Evolutionary conservation across 2,113 vertebrate genomes (phyloP), one percentile per base, ranked within the genome.

Genomic region (Corythaixoides concolor): DNA sequence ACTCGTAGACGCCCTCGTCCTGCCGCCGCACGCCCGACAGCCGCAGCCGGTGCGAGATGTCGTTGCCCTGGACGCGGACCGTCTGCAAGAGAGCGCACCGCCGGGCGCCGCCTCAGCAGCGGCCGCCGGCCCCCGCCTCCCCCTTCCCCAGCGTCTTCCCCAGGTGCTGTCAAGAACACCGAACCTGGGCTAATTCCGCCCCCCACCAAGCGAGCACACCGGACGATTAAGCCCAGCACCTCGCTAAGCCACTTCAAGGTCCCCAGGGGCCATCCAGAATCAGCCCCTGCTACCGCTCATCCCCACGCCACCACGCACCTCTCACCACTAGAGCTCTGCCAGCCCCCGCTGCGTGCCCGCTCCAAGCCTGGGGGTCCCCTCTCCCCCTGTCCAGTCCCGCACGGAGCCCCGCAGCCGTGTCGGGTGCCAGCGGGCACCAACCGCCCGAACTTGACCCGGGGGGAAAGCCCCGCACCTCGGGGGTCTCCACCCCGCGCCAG

Each of bases 1-100:
- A 99, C 97, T 99, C 99, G 50, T 99, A 99, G 70, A 99, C 97
- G 22, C 99, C 99, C 96, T 99, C 98, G 27, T 99, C 99, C 90
- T 98, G 98, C 95, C 98, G 98, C 86, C 98, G 98, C 83, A 99
- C 99, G 18, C 98, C 98, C 8, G 99, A 99, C 55, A 99, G 98
- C 83, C 99, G 98, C 92, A 99, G 98, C 93, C 98, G 97, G 96
- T 99, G 99, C 33, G 99, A 99, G 96, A 99, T 99, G 98, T 99
- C 99, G 13, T 99, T 99, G 93, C 99, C 99, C 94, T 99, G 99
- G 72, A 99, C 99, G 26, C 99, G 98, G 88, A 99, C 99, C 41
- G 99, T 99, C 99, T 99, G 98, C 82, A 96, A 92, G 85, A 96
- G 55, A 93, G 75, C 24, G 83, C 72, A 70, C 15, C 76, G 30